These are phyloP conservation scores for Melanotaenia boesemani DNA, from an alignment of 2,797 vertebrate genomes.

Conservation along the genomic window DNA sequence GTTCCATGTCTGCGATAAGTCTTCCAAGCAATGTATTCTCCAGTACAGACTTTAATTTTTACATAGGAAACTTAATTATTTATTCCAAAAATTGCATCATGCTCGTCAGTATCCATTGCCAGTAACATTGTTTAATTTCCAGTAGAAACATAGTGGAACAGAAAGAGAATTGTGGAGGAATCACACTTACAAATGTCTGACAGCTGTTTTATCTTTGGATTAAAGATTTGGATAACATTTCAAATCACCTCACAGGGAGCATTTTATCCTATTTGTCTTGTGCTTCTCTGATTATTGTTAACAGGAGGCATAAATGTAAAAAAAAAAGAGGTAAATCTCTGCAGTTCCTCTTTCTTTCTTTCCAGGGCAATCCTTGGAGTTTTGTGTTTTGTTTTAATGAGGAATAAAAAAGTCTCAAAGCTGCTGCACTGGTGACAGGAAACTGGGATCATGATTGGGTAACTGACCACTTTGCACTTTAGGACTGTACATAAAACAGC, in stretches of 20 bases:
- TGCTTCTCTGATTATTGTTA: constrained; percentile 2
- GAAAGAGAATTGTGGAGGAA: constrained; percentile 9
- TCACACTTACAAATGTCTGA: neutral
- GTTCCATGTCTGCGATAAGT: constrained; percentile 12
- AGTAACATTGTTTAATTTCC: neutral
- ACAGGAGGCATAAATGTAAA: constrained; percentile 11
- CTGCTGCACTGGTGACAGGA: neutral
- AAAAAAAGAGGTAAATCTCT: neutral
- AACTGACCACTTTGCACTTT: constrained; percentile 37
- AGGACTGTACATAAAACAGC: neutral
- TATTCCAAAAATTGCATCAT: constrained; percentile 7
- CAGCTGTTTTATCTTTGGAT: neutral
- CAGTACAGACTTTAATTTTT: constrained; percentile 10
- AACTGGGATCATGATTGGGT: constrained; percentile 13
- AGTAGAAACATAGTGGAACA: neutral
- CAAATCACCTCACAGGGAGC: neutral
- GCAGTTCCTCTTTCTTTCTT: constrained; percentile 29
- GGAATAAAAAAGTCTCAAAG: neutral
- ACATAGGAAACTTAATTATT: neutral
- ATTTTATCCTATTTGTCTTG: constrained; percentile 5
- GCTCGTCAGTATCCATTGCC: constrained; percentile 1
- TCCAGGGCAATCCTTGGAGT: neutral
- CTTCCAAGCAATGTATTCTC: constrained; percentile 2
- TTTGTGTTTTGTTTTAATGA: constrained; percentile 9
- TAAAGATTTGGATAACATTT: neutral